Conservation (phyloP, 2,797 vertebrate species). For the Rhyacichthys aspro region DNA sequence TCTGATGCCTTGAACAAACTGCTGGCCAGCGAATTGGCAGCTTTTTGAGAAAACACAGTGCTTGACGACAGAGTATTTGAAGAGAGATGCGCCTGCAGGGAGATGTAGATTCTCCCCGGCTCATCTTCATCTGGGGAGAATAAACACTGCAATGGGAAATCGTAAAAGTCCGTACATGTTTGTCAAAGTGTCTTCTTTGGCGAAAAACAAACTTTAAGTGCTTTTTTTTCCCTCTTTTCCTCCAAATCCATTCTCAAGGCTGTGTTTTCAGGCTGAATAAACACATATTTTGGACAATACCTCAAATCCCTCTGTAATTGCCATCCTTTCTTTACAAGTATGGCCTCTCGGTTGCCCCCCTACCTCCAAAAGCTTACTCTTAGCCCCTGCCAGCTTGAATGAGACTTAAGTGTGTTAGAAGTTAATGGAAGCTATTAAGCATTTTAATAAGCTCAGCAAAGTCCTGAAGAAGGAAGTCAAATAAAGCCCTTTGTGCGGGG, state of each 20-base stretch:
- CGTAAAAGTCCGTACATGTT: background rate
- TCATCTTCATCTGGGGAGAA: slow-evolving; percentile 25
- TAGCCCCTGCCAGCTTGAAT: slow-evolving; percentile 42
- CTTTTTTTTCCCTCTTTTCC: background rate
- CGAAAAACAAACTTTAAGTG: no score
- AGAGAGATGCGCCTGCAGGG: slow-evolving; percentile 46
- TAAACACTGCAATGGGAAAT: slow-evolving; percentile 24
- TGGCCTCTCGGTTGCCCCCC: background rate
- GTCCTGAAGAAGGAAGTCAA: slow-evolving; percentile 74
- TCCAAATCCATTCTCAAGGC: slow-evolving; percentile 4
- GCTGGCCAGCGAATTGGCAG: slow-evolving; percentile 29
- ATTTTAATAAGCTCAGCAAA: slow-evolving; percentile 81
- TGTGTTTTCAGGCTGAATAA: slow-evolving; percentile 43
- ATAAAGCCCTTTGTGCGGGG: slow-evolving; percentile 71
- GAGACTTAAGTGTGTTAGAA: slow-evolving; percentile 62
- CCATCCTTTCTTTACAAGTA: slow-evolving; percentile 42
- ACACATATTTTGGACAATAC: slow-evolving; percentile 56
- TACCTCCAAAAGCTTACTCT: slow-evolving; percentile 14
- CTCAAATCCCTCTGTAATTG: slow-evolving; percentile 64
- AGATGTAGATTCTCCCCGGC: slow-evolving; percentile 39
- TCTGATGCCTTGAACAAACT: slow-evolving; percentile 23
- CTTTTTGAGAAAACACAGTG: slow-evolving; percentile 28
- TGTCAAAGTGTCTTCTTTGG: slow-evolving; percentile 2
- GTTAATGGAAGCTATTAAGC: slow-evolving; percentile 82
- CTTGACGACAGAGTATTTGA: slow-evolving; percentile 51